These are phyloP conservation scores for Myotis planiceps DNA, from an alignment of 2,797 vertebrate genomes.

Conservation along the genomic window DNA sequence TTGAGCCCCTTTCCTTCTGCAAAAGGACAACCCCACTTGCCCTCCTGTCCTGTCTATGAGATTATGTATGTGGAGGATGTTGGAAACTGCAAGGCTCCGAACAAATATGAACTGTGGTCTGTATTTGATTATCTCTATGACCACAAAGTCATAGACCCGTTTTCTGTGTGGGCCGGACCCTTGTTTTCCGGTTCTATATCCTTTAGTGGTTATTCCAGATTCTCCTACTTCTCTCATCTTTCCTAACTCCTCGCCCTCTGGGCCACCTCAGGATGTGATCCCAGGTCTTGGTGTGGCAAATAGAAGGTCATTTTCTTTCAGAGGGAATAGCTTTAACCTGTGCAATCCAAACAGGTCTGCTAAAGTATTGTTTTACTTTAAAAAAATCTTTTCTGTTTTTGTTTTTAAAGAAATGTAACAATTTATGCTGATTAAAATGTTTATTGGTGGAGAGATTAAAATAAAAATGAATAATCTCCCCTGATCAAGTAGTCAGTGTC, in stretches of 20 bases:
- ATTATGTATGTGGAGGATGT: background rate
- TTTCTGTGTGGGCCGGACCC: background rate
- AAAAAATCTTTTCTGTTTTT: background rate
- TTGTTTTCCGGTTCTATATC: background rate
- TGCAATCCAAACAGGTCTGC: background rate
- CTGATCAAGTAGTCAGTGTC: background rate
- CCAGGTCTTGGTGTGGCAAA: background rate
- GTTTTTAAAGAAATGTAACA: background rate
- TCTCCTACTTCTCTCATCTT: background rate
- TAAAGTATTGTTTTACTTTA: slow-evolving; percentile 8
- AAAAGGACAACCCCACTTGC: background rate
- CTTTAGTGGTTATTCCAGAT: background rate
- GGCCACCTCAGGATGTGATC: background rate
- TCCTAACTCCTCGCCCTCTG: background rate
- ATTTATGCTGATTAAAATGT: background rate
- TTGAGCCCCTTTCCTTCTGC: background rate
- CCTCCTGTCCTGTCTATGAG: background rate
- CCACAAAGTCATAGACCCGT: background rate
- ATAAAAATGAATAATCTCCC: background rate
- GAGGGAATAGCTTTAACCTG: background rate
- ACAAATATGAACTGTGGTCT: background rate
- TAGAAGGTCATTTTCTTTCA: background rate
- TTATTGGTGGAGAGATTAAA: background rate
- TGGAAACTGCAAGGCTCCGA: background rate
- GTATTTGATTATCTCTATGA: background rate